Percentiles rank a stretch among this genome's conserved stretches.
Conservation (phyloP, 2,888 invertebrate genomes). For the Melipona bicolor region DNA sequence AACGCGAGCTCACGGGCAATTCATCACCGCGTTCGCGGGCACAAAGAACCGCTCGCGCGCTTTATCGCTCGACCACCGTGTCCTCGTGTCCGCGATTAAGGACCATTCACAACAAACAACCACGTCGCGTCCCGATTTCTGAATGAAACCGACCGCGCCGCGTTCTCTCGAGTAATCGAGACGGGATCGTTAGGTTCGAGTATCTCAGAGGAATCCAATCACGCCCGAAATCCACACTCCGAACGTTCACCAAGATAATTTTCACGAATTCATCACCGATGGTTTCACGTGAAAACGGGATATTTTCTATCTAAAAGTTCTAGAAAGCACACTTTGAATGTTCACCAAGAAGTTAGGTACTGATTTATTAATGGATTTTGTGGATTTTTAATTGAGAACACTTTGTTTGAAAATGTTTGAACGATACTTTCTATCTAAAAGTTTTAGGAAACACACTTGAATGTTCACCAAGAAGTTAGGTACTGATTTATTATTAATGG, state of each 20-base stretch:
- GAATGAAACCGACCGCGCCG: slow-evolving; percentile 32
- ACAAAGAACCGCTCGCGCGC: slow-evolving; percentile 27
- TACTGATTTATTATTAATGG: neutral
- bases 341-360: neutral
- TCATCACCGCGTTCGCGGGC: slow-evolving; percentile 28
- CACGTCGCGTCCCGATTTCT: slow-evolving; percentile 34
- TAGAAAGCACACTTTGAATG: neutral
- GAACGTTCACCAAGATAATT: neutral
- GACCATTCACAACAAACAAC: slow-evolving; percentile 18
- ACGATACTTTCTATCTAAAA: no score
- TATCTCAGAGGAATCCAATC: neutral
- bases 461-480: neutral
- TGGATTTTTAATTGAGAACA: no score
- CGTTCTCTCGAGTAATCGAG: neutral
- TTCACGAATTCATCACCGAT: no score
- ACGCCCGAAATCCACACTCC: neutral
- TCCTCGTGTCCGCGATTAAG: slow-evolving; percentile 34
- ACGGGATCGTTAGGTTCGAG: neutral
- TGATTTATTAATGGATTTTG: neutral
- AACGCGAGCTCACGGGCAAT: slow-evolving; percentile 24
- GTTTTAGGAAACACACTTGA: neutral
- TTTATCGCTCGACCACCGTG: slow-evolving; percentile 35
- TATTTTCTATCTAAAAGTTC: no score
- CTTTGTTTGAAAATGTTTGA: no score
- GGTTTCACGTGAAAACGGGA: no score